Base-by-base conservation (phyloP, 2,113 vertebrate species). In the Perognathus longimembris region DNA sequence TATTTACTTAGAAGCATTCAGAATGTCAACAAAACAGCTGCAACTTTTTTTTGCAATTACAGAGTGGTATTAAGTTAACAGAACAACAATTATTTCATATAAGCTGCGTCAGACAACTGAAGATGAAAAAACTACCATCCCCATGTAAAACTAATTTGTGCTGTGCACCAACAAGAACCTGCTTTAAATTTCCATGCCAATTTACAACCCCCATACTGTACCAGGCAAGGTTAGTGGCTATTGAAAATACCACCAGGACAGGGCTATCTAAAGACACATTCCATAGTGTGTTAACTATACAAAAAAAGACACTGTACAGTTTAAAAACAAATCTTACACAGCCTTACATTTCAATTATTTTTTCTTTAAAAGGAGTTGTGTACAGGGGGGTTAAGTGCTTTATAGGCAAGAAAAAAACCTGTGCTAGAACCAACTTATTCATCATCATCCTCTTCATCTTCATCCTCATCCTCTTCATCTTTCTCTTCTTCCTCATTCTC, bases 1-100 rank as follows among this genome's bases (percentile, higher is more conserved):
- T 98, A 98, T 99, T 99, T 99, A 99, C 98, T 99, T 98, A 98
- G 99, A 99, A 99, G 98, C 99, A 99, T 99, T 99, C 98, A 99
- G 97, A 99, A 99, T 99, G 98, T 98, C 98, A 98, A 99, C 98
- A 99, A 99, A 99, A 99, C 98, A 99, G 98, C 98, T 98, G 98
- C 98, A 98, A 99, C 98, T 98, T 98, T 96, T 96, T 96, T 98
- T 98, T 45, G n/a, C n/a, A n/a, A n/a, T n/a, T n/a, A n/a, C n/a
- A n/a, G n/a, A n/a, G n/a, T n/a, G n/a, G n/a, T n/a, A n/a, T n/a
- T n/a, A n/a, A n/a, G n/a, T n/a, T n/a, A n/a, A n/a, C n/a, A n/a
- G n/a, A n/a, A n/a, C n/a, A n/a, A n/a, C n/a, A n/a, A n/a, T n/a
- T n/a, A n/a, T n/a, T n/a, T n/a, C n/a, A n/a, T n/a, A n/a, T n/a